A percentile compares a stretch with the other conserved stretches of the same genome.
Evolutionary conservation across 2,797 vertebrate species (phyloP).

Genomic region (Pseudochromis fuscus): DNA sequence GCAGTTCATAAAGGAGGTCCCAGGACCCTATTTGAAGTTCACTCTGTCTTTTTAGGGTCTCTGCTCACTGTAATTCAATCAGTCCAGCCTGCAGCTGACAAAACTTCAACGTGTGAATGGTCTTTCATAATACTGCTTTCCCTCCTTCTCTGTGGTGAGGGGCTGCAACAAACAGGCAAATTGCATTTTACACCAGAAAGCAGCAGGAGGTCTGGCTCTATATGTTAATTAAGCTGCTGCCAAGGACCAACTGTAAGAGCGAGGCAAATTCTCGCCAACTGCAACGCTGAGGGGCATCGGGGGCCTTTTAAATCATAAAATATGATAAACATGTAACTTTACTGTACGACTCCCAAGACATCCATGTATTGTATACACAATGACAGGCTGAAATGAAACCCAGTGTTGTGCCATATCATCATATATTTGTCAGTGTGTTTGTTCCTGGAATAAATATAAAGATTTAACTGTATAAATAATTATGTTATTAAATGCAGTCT

Average conservation of each 20-base stretch:
- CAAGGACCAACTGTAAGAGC: conserved; percentile 27
- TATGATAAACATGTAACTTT: conserved; percentile 53
- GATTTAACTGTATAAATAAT: conserved; percentile 53
- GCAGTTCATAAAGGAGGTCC: conserved; percentile 74
- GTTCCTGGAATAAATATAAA: conserved; percentile 61
- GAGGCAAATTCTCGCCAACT: conserved; percentile 23
- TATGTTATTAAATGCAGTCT: conserved; percentile 55
- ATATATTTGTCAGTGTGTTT: conserved; percentile 55
- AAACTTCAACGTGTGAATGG: conserved; percentile 65
- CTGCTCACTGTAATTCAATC: conserved; percentile 71
- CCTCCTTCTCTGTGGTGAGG: conserved; percentile 23
- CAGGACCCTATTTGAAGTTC: conserved; percentile 64
- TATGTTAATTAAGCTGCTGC: conserved; percentile 40
- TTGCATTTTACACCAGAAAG: conserved; percentile 54
- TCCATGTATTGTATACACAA: conserved; percentile 27
- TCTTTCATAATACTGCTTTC: conserved; percentile 36
- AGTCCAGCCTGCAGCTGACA: conserved; percentile 66
- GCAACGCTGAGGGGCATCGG: conserved; percentile 20
- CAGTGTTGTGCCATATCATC: conserved; percentile 33
- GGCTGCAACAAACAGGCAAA: conserved; percentile 50
- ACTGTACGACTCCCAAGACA: conserved; percentile 38
- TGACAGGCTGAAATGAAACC: conserved; percentile 32
- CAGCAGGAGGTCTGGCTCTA: conserved; percentile 53
- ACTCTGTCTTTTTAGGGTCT: conserved; percentile 65
- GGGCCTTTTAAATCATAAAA: conserved; percentile 43